Base-by-base conservation (phyloP, 1,140 invertebrate species). In the Sweltsa coloradensis region DNA sequence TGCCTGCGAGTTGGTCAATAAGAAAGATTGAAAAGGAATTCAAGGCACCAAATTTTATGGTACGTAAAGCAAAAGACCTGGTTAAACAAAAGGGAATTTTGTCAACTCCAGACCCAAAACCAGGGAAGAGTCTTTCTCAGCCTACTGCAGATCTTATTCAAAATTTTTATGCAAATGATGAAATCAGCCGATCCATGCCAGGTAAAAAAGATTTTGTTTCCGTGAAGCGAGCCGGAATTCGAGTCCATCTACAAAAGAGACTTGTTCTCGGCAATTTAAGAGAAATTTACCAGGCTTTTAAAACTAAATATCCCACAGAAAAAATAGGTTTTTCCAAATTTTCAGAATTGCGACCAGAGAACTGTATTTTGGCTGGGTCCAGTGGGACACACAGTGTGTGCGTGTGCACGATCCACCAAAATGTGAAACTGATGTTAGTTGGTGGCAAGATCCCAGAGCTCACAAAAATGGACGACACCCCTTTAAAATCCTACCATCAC, bases 331-430 rank as follows among this genome's bases (percentile, higher is more conserved):
- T n/a, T n/a, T n/a, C n/a, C n/a, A n/a, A n/a, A n/a, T n/a, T n/a
- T n/a, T n/a, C n/a, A n/a, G n/a, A n/a, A n/a, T n/a, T n/a, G n/a
- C n/a, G n/a, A n/a, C 55, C 56, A 14, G 53, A 53, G 27, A 41
- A 57, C 36, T 58, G 55, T 49, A 45, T 59, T 40, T 45, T 51
- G 34, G 57, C 50, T 14, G 48, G 50, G 26, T 42, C 42, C 26
- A 52, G 47, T 26, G 54, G 58, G 6, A 52, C 46, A 37, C 56
- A 59, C 46, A 51, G 36, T 39, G 58, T 58, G 41, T 54, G 53
- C 43, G 51, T 56, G 19, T n/a, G n/a, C n/a, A n/a, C n/a, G n/a
- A n/a, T n/a, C n/a, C n/a, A n/a, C n/a, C n/a, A n/a, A n/a, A n/a
- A 60, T 31, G 41, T 56, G n/a, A 53, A 53, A 47, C 41, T 59